A percentile compares a stretch with the other conserved stretches of the same genome.
Conservation (phyloP, 2,113 vertebrate genomes). For the Glaucidium brasilianum region DNA sequence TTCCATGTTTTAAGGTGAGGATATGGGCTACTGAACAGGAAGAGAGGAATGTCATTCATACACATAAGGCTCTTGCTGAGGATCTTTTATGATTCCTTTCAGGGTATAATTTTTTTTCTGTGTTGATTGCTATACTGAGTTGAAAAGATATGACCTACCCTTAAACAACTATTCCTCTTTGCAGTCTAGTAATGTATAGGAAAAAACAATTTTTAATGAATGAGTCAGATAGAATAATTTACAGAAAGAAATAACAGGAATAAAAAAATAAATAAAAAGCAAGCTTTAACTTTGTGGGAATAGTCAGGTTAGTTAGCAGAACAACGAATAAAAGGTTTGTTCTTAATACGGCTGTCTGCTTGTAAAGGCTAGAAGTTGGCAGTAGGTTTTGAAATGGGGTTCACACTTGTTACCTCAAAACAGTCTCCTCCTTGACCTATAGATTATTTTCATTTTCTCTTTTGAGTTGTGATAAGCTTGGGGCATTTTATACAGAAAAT, state of each 20-base stretch:
- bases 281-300: not conserved
- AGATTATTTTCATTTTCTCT: not conserved
- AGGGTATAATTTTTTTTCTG: not conserved
- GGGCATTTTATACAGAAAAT: not conserved
- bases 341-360: not conserved
- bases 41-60: not conserved
- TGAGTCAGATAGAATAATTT: not conserved
- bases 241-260: not conserved
- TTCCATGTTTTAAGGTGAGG: not conserved
- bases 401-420: not conserved
- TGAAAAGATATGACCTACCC: not conserved
- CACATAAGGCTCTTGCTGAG: not conserved
- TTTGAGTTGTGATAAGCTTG: not conserved
- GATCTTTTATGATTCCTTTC: not conserved
- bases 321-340: not conserved
- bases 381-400: not conserved
- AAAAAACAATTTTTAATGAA: not conserved
- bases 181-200: not conserved
- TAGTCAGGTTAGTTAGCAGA: not conserved
- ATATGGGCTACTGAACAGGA: not conserved
- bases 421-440: not conserved
- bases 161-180: not conserved
- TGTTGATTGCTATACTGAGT: not conserved
- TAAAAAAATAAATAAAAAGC: not conserved
- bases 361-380: not conserved